phyloP scores from a whole-genome alignment of 1,140 invertebrate species.

The Proctacanthus coquilletti region DNA sequence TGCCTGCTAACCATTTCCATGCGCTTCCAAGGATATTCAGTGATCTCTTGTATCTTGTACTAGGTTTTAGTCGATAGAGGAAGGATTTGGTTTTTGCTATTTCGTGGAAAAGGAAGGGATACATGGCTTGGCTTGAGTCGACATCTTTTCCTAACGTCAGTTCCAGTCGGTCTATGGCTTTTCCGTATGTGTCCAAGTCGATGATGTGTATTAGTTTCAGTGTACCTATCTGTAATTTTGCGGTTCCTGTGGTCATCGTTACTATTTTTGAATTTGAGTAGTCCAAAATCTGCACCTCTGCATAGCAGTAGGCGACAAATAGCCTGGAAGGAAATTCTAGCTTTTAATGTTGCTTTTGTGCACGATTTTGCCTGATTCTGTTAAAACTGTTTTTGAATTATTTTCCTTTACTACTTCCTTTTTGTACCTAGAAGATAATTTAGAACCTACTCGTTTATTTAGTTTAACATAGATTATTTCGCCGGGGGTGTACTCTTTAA shows the following conservation, averaged over 20 bases:
- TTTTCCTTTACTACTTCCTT: conserved; percentile 4
- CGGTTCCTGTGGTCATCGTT: not conserved
- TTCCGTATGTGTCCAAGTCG: too few relatives aligned
- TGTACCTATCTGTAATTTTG: not conserved
- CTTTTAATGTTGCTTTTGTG: conserved; percentile 7
- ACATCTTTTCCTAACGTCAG: too few relatives aligned
- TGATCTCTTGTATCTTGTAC: too few relatives aligned
- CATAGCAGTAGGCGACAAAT: too few relatives aligned
- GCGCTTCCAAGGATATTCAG: conserved; percentile 3
- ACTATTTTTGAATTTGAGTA: not conserved
- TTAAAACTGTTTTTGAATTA: not conserved
- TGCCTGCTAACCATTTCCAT: conserved; percentile 7
- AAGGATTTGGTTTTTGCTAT: too few relatives aligned
- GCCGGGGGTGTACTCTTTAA: conserved; percentile 1
- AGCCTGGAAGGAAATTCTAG: too few relatives aligned
- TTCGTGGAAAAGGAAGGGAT: too few relatives aligned
- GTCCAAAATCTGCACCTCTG: not conserved
- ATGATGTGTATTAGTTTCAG: not conserved
- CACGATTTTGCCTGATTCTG: conserved; percentile 3
- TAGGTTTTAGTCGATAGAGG: too few relatives aligned
- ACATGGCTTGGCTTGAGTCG: too few relatives aligned
- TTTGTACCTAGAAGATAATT: conserved; percentile 5
- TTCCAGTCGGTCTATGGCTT: too few relatives aligned
- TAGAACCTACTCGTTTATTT: conserved; percentile 7
- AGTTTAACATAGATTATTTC: conserved; percentile 6